Conservation (phyloP, 2,797 vertebrate species). For the Danio aesculapii region DNA sequence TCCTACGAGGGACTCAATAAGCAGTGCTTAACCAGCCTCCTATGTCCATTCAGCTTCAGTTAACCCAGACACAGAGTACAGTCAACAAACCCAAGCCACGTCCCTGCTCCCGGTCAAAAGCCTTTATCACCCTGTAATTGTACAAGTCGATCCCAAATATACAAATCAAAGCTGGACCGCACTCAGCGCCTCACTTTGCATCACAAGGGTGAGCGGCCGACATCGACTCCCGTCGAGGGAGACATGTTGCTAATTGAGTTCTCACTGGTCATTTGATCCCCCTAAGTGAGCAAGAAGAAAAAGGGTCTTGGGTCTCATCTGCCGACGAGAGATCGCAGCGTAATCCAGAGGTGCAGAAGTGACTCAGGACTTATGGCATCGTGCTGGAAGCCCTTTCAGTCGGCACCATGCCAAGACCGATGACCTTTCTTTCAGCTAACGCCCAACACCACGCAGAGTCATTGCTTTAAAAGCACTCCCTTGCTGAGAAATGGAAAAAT, state of each 20-base stretch:
- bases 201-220: conserved; percentile 40
- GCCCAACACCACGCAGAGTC: conserved; percentile 67
- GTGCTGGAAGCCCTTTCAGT: conserved; percentile 64
- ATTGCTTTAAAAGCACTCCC: conserved; percentile 68
- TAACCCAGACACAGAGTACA: conserved; percentile 61
- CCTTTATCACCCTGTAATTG: conserved; percentile 79
- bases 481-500: conserved; percentile 57
- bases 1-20: conserved; percentile 84
- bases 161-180: conserved; percentile 80
- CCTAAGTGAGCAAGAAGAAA: conserved; percentile 90
- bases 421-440: conserved; percentile 68
- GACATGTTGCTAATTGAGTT: conserved; percentile 85
- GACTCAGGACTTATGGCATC: conserved; percentile 57
- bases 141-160: conserved; percentile 87
- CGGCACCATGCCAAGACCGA: conserved; percentile 61
- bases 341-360: conserved; percentile 73
- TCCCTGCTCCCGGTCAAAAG: conserved; percentile 65
- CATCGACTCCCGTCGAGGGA: conserved; percentile 63
- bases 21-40: conserved; percentile 79
- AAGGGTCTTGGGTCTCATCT: conserved; percentile 74
- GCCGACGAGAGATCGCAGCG: conserved; percentile 52
- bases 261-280: conserved; percentile 85
- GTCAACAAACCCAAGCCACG: conserved; percentile 62
- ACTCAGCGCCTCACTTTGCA: conserved; percentile 55
- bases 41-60: conserved; percentile 53